Conservation (phyloP, 2,797 vertebrate species). For the Scolopax rusticola region DNA sequence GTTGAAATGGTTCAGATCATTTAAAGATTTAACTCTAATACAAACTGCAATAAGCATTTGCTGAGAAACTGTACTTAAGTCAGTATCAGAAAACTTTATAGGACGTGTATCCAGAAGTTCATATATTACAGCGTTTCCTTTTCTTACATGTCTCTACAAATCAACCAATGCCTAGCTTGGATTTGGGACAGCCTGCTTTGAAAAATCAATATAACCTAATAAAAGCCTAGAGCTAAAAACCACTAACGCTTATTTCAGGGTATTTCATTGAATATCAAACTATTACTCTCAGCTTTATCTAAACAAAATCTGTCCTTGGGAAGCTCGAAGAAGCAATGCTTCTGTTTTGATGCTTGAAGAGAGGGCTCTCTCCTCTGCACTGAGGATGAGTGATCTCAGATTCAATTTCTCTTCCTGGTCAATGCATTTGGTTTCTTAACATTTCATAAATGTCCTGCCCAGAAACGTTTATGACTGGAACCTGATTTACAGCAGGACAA, state of each 20-base stretch:
- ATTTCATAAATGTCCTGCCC: constrained; percentile 27
- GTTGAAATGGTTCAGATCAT: neutral
- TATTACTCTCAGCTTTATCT: constrained; percentile 12
- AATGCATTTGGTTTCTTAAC: constrained; percentile 9
- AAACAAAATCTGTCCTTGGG: constrained; percentile 23
- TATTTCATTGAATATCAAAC: constrained; percentile 53
- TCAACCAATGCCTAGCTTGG: neutral
- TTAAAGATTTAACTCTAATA: neutral
- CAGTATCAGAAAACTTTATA: neutral
- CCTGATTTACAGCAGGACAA: constrained; percentile 6
- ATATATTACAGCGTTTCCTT: neutral
- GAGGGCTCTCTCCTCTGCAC: neutral
- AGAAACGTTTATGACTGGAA: constrained; percentile 6
- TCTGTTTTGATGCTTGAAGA: neutral
- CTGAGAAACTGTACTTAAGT: neutral
- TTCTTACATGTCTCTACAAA: constrained; percentile 16
- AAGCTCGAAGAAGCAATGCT: neutral
- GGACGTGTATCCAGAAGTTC: neutral
- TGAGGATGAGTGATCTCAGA: constrained; percentile 9
- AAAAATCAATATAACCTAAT: constrained; percentile 56
- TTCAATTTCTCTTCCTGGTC: constrained; percentile 2
- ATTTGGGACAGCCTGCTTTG: constrained; percentile 34
- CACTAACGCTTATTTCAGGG: constrained; percentile 25
- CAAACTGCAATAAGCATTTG: neutral
- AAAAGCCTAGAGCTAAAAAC: constrained; percentile 45